Evolutionary conservation across 2,888 invertebrate genomes (phyloP).

Genomic region (Himalopsyche anomala): DNA sequence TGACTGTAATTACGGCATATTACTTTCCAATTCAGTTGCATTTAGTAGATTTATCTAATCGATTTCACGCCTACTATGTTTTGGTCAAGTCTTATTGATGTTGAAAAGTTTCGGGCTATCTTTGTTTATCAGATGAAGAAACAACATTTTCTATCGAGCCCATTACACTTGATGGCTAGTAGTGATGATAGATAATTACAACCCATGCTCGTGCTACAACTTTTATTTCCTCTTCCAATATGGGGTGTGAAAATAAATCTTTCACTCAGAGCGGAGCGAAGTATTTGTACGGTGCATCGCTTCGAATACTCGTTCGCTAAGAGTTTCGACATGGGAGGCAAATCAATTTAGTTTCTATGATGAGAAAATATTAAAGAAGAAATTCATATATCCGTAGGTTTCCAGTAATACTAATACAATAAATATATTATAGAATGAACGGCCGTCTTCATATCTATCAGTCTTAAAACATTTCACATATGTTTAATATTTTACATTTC

Average conservation of each 20-base stretch:
- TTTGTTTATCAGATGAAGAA: constrained; percentile 27
- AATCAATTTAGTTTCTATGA: constrained; percentile 34
- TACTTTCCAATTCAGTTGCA: constrained; percentile 12
- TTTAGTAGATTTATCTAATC: constrained; percentile 3
- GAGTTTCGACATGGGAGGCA: constrained; percentile 19
- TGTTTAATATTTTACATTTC: too few relatives aligned
- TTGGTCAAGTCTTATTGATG: not conserved
- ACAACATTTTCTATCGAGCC: constrained; percentile 7
- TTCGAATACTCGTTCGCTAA: not conserved
- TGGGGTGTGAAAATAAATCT: constrained; percentile 28
- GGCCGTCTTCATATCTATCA: too few relatives aligned
- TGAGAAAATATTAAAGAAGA: not conserved
- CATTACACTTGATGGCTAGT: not conserved
- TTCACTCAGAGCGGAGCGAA: not conserved
- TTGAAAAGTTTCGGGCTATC: not conserved
- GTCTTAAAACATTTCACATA: too few relatives aligned
- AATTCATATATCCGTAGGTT: not conserved
- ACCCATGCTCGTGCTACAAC: not conserved
- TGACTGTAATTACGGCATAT: constrained; percentile 23
- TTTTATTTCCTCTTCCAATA: constrained; percentile 31
- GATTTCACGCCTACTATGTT: constrained; percentile 10
- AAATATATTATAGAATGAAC: too few relatives aligned
- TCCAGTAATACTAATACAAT: too few relatives aligned
- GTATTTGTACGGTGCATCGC: not conserved
- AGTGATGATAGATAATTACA: constrained; percentile 42